Base-by-base conservation (phyloP, 2,113 vertebrate species). In the Chelonoidis abingdonii region DNA sequence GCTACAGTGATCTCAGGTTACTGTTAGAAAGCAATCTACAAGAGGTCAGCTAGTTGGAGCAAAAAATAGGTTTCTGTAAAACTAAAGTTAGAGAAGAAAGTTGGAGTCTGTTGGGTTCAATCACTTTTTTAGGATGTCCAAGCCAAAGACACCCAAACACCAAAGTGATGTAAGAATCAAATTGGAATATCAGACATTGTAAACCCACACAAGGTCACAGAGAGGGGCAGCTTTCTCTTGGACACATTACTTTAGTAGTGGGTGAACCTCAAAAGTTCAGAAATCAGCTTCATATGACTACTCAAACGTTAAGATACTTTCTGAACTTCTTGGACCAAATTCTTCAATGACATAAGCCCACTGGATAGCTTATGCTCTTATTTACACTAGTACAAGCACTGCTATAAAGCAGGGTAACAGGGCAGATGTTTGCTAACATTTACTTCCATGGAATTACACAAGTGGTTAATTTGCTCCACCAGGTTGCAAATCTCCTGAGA, bases 11-110 rank as follows among this genome's bases (percentile, higher is more conserved):
- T 95, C 87, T 57, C 50, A 85, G 78, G 57, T 89, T 95, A 93
- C 89, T 88, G 19, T 88, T 80, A 91, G 87, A 96, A 97, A 96
- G 91, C 57, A 97, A 96, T 96, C 87, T 96, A 76, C 75, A 79
- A 95, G 65, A 95, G 82, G 85, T 59, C 95, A 94, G 87, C 4
- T 87, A 97, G 47, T 89, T 94, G 81, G 31, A 95, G 83, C 12
- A 87, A 97, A 96, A 97, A 96, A 87, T 92, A 88, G 53, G 57
- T 94, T 97, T 96, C 89, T 94, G 59, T 96, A 94, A 78, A 96
- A 57, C 56, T 88, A 81, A 93, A 95, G 69, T 90, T 96, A 93
- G 83, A 72, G 57, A 50, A 76, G 59, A 92, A 95, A 90, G 59
- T 89, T 88, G 54, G 52, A 90, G 76, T 89, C 80, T 86, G 84